Evolutionary conservation across 1,140 invertebrate species (phyloP).

Genomic region (Bombus picipes): DNA sequence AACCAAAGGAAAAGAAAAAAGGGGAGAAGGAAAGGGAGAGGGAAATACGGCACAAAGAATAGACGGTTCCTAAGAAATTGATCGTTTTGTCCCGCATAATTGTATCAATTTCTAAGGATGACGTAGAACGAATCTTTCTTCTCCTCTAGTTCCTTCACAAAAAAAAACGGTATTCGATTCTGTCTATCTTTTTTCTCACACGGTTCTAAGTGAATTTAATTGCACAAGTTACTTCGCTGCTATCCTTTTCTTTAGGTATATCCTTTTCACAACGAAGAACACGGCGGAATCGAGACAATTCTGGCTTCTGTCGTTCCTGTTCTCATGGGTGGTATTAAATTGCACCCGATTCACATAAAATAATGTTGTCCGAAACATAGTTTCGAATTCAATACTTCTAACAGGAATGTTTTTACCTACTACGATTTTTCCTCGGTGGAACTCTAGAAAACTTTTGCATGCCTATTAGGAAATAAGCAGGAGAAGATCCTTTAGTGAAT

Average conservation of each 20-base stretch:
- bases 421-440: neutral
- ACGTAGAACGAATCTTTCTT: slow-evolving; percentile 25
- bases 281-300: neutral
- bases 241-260: neutral
- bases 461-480: neutral
- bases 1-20: neutral
- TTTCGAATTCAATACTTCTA: too few relatives aligned
- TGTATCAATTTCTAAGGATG: slow-evolving; percentile 51
- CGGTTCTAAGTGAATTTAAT: slow-evolving; percentile 2
- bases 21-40: neutral
- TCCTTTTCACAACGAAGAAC: neutral
- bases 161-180: neutral
- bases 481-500: too few relatives aligned
- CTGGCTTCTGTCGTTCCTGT: neutral
- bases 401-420: neutral
- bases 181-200: neutral
- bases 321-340: neutral
- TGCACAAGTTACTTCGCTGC: neutral
- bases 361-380: neutral
- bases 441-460: neutral
- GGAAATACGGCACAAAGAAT: too few relatives aligned
- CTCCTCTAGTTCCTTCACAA: neutral
- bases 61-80: slow-evolving; percentile 13
- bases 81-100: slow-evolving; percentile 52
- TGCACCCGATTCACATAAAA: too few relatives aligned